Base-by-base conservation (phyloP, 2,888 invertebrate genomes). In the Andrena marginata region DNA sequence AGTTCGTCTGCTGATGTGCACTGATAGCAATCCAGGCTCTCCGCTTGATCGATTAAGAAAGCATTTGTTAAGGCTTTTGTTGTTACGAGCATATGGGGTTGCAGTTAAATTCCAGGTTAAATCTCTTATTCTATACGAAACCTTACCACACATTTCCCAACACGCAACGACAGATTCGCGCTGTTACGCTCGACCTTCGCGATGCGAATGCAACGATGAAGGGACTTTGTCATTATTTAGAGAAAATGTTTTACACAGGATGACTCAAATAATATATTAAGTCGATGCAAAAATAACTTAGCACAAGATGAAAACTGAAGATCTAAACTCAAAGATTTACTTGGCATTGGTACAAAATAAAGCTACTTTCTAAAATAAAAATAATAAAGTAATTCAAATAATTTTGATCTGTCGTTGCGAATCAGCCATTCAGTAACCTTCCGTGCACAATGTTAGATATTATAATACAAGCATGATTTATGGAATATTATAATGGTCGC, bases 11-110 rank as follows among this genome's bases (percentile, higher is more conserved):
- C 95, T 8, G 97, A 96, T 90, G 97, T 96, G 94, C 98, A 98
- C 92, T 97, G 97, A 94, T 96, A 98, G 94, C 98, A 98, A 64
- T 96, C 95, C 93, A 97, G 94, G 77, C 90, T 84, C 83, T 90
- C 80, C 74, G 84, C 93, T 93, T 89, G n/a, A 85, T 87, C 51
- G 63, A 88, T 79, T 80, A 65, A 73, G 59, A 84, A 84, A 75
- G 70, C 48, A 85, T 33, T 20, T 33, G 68, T 81, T 77, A 82
- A 68, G 74, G 23, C 10, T 59, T 48, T 63, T 67, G 23, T 48
- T 74, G 42, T 29, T 35, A n/a, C 49, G 23, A 10, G 20, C 20
- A 29, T 35, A 35, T 16, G 16, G 1, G 16, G 54, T 56, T 2
- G 29, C 63, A 31, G 16, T 56, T 62, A 35, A 6, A 4, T 31